Evolutionary conservation across 2,797 vertebrate species (phyloP).

Genomic region (Labeo calbasu): DNA sequence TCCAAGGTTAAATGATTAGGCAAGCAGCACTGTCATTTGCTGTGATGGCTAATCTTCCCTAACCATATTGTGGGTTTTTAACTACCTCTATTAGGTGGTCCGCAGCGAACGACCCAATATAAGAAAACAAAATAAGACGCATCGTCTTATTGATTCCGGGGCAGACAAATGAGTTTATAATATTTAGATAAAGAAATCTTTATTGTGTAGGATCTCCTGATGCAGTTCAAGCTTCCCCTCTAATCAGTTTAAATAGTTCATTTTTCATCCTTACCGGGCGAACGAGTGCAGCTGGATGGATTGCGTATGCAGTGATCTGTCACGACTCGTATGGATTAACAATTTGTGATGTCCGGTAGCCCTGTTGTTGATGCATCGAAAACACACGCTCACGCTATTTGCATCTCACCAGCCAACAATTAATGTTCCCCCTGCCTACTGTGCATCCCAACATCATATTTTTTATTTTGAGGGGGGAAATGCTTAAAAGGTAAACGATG

Average conservation of each 20-base stretch:
- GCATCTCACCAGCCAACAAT: slow-evolving; percentile 48
- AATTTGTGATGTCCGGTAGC: slow-evolving; percentile 83
- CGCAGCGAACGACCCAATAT: slow-evolving; percentile 53
- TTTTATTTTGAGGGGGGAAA: slow-evolving; percentile 38
- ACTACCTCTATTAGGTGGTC: slow-evolving; percentile 62
- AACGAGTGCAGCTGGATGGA: slow-evolving; percentile 80
- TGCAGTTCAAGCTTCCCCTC: slow-evolving; percentile 74
- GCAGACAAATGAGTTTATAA: slow-evolving; percentile 87
- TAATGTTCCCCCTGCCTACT: slow-evolving; percentile 51
- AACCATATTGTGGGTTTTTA: slow-evolving; percentile 66
- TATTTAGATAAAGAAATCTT: slow-evolving; percentile 92
- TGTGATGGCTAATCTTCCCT: slow-evolving; percentile 63
- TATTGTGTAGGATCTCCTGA: slow-evolving; percentile 84
- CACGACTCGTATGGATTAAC: slow-evolving; percentile 84
- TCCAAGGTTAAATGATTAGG: slow-evolving; percentile 65
- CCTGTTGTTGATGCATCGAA: slow-evolving; percentile 80
- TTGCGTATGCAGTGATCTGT: slow-evolving; percentile 84
- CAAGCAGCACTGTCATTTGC: slow-evolving; percentile 56
- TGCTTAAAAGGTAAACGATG: slow-evolving; percentile 55
- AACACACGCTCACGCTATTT: slow-evolving; percentile 58
- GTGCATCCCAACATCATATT: slow-evolving; percentile 43
- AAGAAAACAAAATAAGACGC: slow-evolving; percentile 73
- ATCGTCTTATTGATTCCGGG: slow-evolving; percentile 85
- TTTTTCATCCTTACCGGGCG: slow-evolving; percentile 85
- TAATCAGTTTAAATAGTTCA: slow-evolving; percentile 88